Evolutionary conservation across 2,797 vertebrate genomes (phyloP), one percentile per base, ranked within the genome.

Genomic region (Masticophis lateralis): DNA sequence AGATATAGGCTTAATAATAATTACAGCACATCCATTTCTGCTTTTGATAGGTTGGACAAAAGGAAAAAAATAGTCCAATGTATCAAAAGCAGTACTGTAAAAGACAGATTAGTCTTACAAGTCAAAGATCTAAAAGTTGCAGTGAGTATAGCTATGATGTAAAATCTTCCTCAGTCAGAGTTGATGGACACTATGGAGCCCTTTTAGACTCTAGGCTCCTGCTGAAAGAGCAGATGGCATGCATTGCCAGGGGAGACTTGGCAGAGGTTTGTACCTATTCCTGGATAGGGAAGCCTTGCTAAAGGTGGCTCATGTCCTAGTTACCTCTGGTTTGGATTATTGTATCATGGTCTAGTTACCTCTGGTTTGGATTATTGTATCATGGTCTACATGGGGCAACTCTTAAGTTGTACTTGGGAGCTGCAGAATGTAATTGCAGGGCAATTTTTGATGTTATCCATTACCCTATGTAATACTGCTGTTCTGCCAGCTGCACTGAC

Each of bases 21-120:
- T 96, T 95, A 90, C 20, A 89, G 14, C 28, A 28, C 0, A 0
- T 91, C 95, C 92, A 95, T 95, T 95, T 69, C 5, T 69, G 66
- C 66, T 69, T 69, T 69, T 69, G 11, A 69, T 7, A 69, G 28
- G 5, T 16, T 69, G n/a, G 28, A 32, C 13, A 69, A 69, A 69
- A 27, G 14, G 14, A 5, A 32, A 32, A 63, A 32, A 69, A 32
- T 66, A 63, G 0, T 86, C 94, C 89, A 88, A 69, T 79, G 20
- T 61, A 94, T 89, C 92, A 93, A 20, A 74, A 74, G 2, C 32
- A 18, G 3, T 37, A 74, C 3, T 43, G 16, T 11, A 79, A 79
- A 79, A 79, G 1, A 69, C 13, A 69, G 14, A 69, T 10, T 63
- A 63, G 61, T 27, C 27, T 8, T 61, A 61, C 25, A 61, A 2